These are phyloP conservation scores for Drosophila tristis DNA, from an alignment of 1,140 invertebrate genomes.

Conservation along the genomic window DNA sequence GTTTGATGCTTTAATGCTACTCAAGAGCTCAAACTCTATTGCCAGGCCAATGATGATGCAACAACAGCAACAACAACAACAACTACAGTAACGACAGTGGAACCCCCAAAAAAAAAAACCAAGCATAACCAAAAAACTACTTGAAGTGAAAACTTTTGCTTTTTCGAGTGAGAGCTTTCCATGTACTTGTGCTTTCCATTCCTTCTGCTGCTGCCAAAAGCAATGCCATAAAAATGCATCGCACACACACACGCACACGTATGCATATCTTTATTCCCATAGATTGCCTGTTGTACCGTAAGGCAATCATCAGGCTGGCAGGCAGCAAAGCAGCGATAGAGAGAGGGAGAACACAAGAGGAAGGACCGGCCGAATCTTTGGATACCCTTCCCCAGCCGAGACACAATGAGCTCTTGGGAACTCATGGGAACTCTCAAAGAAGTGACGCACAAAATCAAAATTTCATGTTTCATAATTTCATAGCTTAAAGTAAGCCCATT, in stretches of 20 bases:
- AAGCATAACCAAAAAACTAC: slow-evolving; percentile 59
- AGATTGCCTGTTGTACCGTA: slow-evolving; percentile 43
- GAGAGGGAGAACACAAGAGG: no score
- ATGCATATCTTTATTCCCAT: slow-evolving; percentile 51
- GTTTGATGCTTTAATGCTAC: slow-evolving; percentile 73
- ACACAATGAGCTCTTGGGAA: no score
- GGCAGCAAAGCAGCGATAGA: slow-evolving; percentile 9
- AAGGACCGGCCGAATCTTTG: no score
- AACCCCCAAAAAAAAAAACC: slow-evolving; percentile 30
- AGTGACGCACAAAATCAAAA: no score
- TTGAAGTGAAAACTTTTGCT: slow-evolving; percentile 71
- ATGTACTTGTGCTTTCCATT: background rate
- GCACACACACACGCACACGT: slow-evolving; percentile 30
- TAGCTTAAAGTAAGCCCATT: no score
- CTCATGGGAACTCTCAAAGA: no score
- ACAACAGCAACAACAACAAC: slow-evolving; percentile 16
- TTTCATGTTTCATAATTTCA: no score
- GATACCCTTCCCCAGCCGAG: no score
- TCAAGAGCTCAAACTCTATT: slow-evolving; percentile 72
- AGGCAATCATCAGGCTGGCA: slow-evolving; percentile 41
- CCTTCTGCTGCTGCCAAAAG: background rate
- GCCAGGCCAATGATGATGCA: slow-evolving; percentile 57
- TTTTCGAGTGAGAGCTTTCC: slow-evolving; percentile 49
- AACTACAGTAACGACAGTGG: slow-evolving; percentile 23
- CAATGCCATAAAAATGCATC: slow-evolving; percentile 50